A percentile compares a stretch with the other conserved stretches of the same genome.
phyloP scores from a whole-genome alignment of 2,797 vertebrate genomes.

The Champsocephalus esox region DNA sequence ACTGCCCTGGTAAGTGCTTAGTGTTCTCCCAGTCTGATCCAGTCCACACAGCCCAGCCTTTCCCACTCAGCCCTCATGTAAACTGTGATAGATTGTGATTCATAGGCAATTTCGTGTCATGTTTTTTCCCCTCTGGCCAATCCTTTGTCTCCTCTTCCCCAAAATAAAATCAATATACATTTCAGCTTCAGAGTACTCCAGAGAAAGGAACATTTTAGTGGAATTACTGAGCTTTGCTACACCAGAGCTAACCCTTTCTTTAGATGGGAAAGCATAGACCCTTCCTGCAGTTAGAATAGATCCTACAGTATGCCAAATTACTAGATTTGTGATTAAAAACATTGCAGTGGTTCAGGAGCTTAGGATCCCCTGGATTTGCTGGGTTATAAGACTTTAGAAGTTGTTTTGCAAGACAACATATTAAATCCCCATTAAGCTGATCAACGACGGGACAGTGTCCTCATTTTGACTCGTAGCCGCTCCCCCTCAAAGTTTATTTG shows the following conservation, averaged over 20 bases:
- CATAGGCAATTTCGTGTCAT: conserved; percentile 47
- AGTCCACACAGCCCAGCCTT: conserved; percentile 67
- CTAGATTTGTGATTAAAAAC: conserved; percentile 71
- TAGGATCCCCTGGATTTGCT: conserved; percentile 71
- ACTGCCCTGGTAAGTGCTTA: conserved; percentile 84
- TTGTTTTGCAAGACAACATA: conserved; percentile 75
- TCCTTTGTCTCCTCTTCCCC: conserved; percentile 54
- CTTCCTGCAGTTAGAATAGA: conserved; percentile 17
- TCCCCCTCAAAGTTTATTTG: conserved; percentile 42
- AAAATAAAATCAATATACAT: conserved; percentile 44
- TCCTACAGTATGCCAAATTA: conserved; percentile 59
- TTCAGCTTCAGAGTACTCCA: conserved; percentile 26
- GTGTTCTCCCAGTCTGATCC: conserved; percentile 75
- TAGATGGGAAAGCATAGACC: too few relatives aligned
- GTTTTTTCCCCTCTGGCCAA: conserved; percentile 53
- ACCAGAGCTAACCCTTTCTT: conserved; percentile 42
- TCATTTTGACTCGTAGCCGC: conserved; percentile 62
- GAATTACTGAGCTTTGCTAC: conserved; percentile 57
- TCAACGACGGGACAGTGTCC: conserved; percentile 65
- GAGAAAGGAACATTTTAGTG: conserved; percentile 30
- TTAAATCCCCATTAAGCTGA: conserved; percentile 81
- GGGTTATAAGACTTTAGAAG: conserved; percentile 73
- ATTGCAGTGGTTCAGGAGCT: conserved; percentile 66
- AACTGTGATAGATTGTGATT: conserved; percentile 59
- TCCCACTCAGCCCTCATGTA: conserved; percentile 63